Evolutionary conservation across 2,888 invertebrate species (phyloP), one percentile per base, ranked within the genome.

Genomic region (Clanis bilineata): DNA sequence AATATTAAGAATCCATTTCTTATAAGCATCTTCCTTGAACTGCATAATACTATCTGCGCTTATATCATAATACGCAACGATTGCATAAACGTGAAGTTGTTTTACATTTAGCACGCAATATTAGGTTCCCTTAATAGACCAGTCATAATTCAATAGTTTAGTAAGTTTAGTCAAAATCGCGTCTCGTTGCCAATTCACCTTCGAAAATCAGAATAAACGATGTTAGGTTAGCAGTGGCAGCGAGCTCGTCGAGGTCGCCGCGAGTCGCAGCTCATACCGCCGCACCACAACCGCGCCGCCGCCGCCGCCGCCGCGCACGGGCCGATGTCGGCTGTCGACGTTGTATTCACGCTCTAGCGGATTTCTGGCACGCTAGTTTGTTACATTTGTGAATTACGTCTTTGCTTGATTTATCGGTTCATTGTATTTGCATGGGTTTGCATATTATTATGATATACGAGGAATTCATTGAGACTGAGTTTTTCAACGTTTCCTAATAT

Each of bases 291-390:
- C n/a, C n/a, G n/a, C n/a, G n/a, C n/a, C n/a, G n/a, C n/a, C n/a
- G n/a, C n/a, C n/a, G n/a, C n/a, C n/a, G n/a, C n/a, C n/a, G n/a
- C n/a, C n/a, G n/a, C n/a, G n/a, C n/a, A n/a, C n/a, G 22, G 36
- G 63, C 62, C 43, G 39, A 10, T 36, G 44, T 55, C 38, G 57
- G 44, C 44, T 51, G 51, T 51, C 51, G 32, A 28, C 32, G 51
- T 51, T 18, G 15, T 51, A 59, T 62, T 61, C 72, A 80, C 76
- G 84, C 78, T 80, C 68, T 70, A 72, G 61, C 69, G 77, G 64
- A 56, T 81, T 80, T 83, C 80, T 82, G 71, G 80, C 76, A 73
- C 79, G 74, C 63, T 62, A 32, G 67, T 69, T 68, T 69, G 69
- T 69, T 72, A 68, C 68, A 66, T 67, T 71, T 68, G 62, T 68